phyloP scores from a whole-genome alignment of 2,797 vertebrate genomes.

The Gymnoscopelus braueri region DNA sequence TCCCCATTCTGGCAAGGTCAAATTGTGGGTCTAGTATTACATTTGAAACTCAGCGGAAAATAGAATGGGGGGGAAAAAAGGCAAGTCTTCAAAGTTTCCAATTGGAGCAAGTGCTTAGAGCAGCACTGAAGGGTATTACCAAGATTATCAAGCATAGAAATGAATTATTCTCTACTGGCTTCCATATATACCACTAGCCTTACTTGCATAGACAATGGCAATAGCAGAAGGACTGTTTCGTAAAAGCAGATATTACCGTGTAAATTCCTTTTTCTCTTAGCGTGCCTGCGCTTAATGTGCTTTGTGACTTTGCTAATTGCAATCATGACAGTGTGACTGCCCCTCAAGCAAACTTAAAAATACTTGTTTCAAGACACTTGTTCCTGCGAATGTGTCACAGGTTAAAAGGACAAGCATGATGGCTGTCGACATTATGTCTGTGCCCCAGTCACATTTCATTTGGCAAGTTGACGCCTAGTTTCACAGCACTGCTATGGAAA shows the following conservation, averaged over 20 bases:
- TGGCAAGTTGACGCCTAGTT: constrained; percentile 42
- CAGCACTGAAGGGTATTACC: constrained; percentile 74
- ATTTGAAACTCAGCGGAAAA: constrained; percentile 70
- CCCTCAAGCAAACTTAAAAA: background rate
- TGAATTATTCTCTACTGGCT: constrained; percentile 57
- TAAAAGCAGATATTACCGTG: background rate
- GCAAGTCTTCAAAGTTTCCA: constrained; percentile 68
- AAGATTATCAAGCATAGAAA: constrained; percentile 72
- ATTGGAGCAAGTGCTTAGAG: constrained; percentile 72
- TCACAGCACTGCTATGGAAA: constrained; percentile 57
- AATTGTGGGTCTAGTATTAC: constrained; percentile 62
- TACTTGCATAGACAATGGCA: constrained; percentile 18
- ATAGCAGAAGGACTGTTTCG: constrained; percentile 5
- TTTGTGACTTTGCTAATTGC: background rate
- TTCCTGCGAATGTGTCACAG: constrained; percentile 6
- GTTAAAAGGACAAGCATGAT: constrained; percentile 37
- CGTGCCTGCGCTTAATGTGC: background rate
- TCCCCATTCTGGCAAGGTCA: constrained; percentile 63
- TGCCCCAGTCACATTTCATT: constrained; percentile 49
- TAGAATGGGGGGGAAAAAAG: constrained; percentile 43
- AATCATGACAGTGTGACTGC: constrained; percentile 1
- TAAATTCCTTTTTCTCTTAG: constrained; percentile 1
- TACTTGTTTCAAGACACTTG: background rate
- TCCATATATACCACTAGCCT: constrained; percentile 27
- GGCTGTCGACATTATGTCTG: constrained; percentile 43